Evolutionary conservation across 2,113 vertebrate genomes (phyloP), one percentile per base, ranked within the genome.

Genomic region (Redunca redunca): DNA sequence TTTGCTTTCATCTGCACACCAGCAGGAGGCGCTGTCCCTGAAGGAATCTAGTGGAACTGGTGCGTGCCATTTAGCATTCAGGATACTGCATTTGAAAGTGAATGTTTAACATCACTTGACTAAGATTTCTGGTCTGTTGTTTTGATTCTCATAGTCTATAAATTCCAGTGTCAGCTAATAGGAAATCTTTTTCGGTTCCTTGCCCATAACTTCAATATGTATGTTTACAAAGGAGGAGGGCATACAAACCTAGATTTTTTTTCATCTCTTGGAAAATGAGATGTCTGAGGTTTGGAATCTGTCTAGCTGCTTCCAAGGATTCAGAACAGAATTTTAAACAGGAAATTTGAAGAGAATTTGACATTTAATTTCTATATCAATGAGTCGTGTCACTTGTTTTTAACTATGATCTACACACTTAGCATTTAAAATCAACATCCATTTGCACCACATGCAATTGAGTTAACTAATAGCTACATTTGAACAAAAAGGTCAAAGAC

Each of bases 11-110:
- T 88, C 48, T 93, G 93, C 40, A 74, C 40, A 62, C 80, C 96
- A 96, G 97, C 97, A 95, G 97, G 98, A 97, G 97, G 86, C 94
- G 30, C 88, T 98, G 96, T 94, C 96, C 95, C 14, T 88, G 36
- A 88, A 80, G 71, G 97, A 96, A 96, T 92, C 62, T 55, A 25
- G 60, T 28, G 97, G 97, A 77, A 74, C 67, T 87, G 48, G 89
- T 64, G 60, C 57, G 30, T 13, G 1, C 11, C 43, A 43, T 82
- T 84, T 71, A 33, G n/a, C 50, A 78, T 92, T 92, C 55, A 81
- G 77, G 25, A 48, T 1, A 2, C 21, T 64, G 71, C 33, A 15
- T 85, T 95, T 33, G 0, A 81, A 94, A 82, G 89, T 91, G 85
- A 95, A 53, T 84, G 88, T 86, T 95, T 98, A 96, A 19, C 94